phyloP scores from a whole-genome alignment of 2,797 vertebrate genomes.

The Melanotaenia maccullochi region DNA sequence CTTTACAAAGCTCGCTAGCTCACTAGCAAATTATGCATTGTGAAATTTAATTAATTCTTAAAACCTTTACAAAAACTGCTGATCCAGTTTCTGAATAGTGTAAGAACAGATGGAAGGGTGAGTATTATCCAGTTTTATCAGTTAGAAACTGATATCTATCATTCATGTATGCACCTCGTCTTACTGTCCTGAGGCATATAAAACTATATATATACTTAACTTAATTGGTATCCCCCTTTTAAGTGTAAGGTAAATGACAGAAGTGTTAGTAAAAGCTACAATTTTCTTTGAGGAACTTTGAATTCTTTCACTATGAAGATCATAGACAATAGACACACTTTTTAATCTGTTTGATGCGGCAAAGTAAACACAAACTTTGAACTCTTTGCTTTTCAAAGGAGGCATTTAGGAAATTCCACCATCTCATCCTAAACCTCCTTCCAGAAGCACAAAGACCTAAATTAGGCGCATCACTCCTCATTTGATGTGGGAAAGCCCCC shows the following conservation, averaged over 20 bases:
- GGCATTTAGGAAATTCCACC: constrained; percentile 85
- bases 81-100: background rate
- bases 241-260: constrained; percentile 42
- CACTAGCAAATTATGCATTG: background rate
- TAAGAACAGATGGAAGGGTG: constrained; percentile 8
- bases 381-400: constrained; percentile 78
- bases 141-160: constrained; percentile 5
- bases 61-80: constrained; percentile 7
- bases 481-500: constrained; percentile 88
- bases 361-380: constrained; percentile 84
- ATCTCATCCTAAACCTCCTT: constrained; percentile 84
- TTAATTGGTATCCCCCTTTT: constrained; percentile 34
- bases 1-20: constrained; percentile 14
- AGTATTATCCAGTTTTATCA: background rate
- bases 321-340: constrained; percentile 71
- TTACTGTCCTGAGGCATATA: constrained; percentile 1
- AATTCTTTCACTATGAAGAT: constrained; percentile 71
- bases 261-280: constrained; percentile 57
- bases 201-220: constrained; percentile 11
- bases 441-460: constrained; percentile 85
- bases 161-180: constrained; percentile 9
- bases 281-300: constrained; percentile 73
- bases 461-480: constrained; percentile 82
- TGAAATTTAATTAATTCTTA: background rate
- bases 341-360: constrained; percentile 77